phyloP scores from a whole-genome alignment of 2,888 invertebrate genomes.

The Formica aserva region DNA sequence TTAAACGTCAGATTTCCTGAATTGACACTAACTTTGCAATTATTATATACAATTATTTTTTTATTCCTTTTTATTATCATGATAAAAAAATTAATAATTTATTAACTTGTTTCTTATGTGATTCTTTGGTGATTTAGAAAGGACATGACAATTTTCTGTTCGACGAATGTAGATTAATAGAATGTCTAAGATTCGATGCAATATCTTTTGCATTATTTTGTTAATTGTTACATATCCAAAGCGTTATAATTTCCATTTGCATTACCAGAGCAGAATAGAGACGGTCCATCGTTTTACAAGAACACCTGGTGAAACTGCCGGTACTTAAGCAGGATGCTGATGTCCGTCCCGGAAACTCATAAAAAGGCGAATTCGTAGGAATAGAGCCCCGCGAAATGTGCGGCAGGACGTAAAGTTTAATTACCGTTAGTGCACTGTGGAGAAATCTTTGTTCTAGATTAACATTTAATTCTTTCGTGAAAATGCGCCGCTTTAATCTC shows the following conservation, averaged over 20 bases:
- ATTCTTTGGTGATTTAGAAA: not conserved
- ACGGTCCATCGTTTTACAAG: constrained; percentile 30
- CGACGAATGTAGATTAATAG: not conserved
- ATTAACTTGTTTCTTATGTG: not conserved
- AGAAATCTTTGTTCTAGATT: constrained; percentile 57
- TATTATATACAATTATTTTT: not conserved
- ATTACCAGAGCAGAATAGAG: constrained; percentile 14
- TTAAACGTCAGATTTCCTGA: not conserved
- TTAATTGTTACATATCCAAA: not conserved
- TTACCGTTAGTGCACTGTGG: constrained; percentile 54
- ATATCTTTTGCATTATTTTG: not conserved
- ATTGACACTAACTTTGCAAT: not conserved
- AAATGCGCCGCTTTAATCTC: constrained; percentile 43
- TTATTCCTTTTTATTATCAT: not conserved
- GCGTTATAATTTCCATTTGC: constrained; percentile 16
- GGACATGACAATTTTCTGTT: not conserved
- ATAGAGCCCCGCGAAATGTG: constrained; percentile 40
- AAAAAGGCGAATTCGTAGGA: constrained; percentile 34
- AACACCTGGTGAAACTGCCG: constrained; percentile 36
- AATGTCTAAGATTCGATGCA: not conserved
- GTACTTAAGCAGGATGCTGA: constrained; percentile 44
- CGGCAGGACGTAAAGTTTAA: constrained; percentile 58
- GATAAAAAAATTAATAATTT: not conserved
- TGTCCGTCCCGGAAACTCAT: constrained; percentile 50
- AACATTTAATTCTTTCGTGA: constrained; percentile 58